These are phyloP conservation scores for Nephotettix cincticeps DNA, from an alignment of 1,140 invertebrate genomes.

Conservation along the genomic window DNA sequence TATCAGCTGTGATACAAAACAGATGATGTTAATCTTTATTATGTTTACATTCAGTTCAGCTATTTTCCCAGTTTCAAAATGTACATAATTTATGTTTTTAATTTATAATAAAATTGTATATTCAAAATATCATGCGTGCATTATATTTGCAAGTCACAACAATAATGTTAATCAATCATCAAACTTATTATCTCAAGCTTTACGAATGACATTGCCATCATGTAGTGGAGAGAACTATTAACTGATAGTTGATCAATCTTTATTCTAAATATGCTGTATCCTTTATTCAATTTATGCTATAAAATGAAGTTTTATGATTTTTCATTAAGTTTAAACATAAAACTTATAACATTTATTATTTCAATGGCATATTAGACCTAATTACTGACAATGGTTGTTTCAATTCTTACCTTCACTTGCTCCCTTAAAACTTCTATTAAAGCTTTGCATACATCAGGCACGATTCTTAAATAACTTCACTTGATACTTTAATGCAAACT, in stretches of 20 bases:
- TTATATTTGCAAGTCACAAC: background rate
- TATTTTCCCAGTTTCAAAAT: too few relatives aligned
- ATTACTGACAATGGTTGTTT: constrained; percentile 4
- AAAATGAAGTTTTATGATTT: background rate
- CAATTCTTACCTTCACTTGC: constrained; percentile 36
- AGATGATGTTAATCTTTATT: too few relatives aligned
- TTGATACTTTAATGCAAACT: constrained; percentile 38
- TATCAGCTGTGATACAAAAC: too few relatives aligned
- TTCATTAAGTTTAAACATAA: background rate
- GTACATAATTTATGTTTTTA: too few relatives aligned
- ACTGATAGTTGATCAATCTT: too few relatives aligned
- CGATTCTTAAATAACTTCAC: constrained; percentile 32
- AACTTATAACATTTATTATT: background rate
- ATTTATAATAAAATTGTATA: too few relatives aligned
- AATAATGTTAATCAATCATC: background rate
- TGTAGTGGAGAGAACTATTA: too few relatives aligned
- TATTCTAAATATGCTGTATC: background rate
- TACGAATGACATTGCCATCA: background rate
- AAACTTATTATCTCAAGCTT: background rate
- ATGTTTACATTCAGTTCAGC: too few relatives aligned
- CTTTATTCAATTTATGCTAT: background rate
- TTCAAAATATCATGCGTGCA: too few relatives aligned
- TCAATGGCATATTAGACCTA: background rate
- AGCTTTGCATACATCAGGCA: constrained; percentile 38
- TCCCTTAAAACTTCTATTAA: constrained; percentile 36